phyloP scores from a whole-genome alignment of 2,888 invertebrate species.

The Phlogophora meticulosa region DNA sequence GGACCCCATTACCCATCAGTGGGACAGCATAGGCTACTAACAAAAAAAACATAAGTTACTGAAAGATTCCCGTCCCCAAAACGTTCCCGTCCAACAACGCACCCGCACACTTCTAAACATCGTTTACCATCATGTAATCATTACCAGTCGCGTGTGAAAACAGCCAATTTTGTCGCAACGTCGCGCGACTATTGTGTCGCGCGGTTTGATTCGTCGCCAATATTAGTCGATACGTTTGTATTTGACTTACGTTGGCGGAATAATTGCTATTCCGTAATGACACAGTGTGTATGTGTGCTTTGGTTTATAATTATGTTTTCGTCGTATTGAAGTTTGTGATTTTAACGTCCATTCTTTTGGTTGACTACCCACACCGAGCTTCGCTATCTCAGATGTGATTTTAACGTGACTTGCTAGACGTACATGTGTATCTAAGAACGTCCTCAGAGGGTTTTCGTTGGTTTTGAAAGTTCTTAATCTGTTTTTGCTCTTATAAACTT shows the following conservation, averaged over 20 bases:
- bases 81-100: constrained; percentile 68
- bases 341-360: background rate
- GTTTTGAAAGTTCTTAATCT: too few species aligned
- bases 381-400: too few species aligned
- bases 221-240: constrained; percentile 60
- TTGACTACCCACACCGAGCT: too few species aligned
- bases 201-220: constrained; percentile 62
- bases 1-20: too few species aligned
- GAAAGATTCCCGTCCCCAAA: too few species aligned
- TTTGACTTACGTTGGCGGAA: constrained; percentile 62
- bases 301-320: constrained; percentile 11
- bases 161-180: constrained; percentile 81
- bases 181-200: constrained; percentile 57
- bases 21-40: too few species aligned
- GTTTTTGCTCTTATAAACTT: too few species aligned
- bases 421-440: too few species aligned
- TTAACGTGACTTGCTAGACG: too few species aligned
- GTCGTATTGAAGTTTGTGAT: too few species aligned
- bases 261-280: constrained; percentile 63
- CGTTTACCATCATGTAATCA: constrained; percentile 79
- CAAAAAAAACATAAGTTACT: too few species aligned
- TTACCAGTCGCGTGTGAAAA: constrained; percentile 83
- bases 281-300: constrained; percentile 29
- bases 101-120: constrained; percentile 65
- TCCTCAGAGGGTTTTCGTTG: too few species aligned